These are phyloP conservation scores for Mystacornis crossleyi DNA, from an alignment of 2,113 vertebrate genomes.

Conservation along the genomic window DNA sequence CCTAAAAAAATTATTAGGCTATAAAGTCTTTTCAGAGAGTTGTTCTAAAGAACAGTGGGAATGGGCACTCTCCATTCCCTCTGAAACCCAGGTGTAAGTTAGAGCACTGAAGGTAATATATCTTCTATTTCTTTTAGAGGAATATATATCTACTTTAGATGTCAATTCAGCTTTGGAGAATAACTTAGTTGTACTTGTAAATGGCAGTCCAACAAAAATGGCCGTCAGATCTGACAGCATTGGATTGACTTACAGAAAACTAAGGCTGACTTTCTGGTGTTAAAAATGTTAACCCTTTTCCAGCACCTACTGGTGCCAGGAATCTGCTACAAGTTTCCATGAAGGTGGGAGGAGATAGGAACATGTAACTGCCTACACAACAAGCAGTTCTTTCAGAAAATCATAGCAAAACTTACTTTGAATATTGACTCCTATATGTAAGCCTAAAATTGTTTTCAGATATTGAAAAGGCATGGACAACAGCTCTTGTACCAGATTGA, in stretches of 20 bases:
- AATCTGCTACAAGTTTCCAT: neutral
- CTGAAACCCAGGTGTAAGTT: neutral
- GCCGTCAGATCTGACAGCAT: neutral
- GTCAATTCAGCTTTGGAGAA: neutral
- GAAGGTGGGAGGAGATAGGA: neutral
- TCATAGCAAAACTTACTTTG: neutral
- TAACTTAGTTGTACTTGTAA: slow-evolving; percentile 12
- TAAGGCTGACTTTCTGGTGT: neutral
- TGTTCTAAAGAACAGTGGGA: neutral
- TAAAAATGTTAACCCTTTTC: neutral
- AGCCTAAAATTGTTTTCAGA: neutral
- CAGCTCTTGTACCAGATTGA: neutral
- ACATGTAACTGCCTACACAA: neutral
- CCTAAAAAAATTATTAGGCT: neutral
- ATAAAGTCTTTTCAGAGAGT: neutral
- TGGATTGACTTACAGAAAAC: neutral
- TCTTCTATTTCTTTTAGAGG: neutral
- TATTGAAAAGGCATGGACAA: neutral
- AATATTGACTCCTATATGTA: neutral
- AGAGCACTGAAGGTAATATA: neutral
- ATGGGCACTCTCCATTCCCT: neutral
- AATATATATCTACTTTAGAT: neutral
- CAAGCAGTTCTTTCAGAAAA: neutral
- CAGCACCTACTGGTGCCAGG: neutral
- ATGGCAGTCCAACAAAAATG: neutral